Percentiles rank a stretch among this genome's conserved stretches.
Conservation (phyloP, 2,888 invertebrate genomes). For the Acrocera orbiculus region DNA sequence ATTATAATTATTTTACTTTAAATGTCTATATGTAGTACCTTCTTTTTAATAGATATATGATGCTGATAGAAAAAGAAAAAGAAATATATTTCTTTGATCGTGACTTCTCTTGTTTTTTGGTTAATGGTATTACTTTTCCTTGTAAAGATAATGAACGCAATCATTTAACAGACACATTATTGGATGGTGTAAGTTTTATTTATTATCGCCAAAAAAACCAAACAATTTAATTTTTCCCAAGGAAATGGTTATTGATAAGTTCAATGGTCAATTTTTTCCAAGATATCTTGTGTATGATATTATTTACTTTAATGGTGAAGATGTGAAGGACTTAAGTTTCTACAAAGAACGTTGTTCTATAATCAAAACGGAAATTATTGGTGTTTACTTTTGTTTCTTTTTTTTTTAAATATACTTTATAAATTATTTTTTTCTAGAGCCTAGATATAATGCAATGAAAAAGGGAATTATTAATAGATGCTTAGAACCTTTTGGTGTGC, state of each 20-base stretch:
- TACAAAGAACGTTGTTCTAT: slow-evolving; percentile 53
- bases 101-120: slow-evolving; percentile 82
- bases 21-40: no score
- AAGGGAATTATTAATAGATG: slow-evolving; percentile 55
- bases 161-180: slow-evolving; percentile 61
- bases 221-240: no score
- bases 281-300: slow-evolving; percentile 92
- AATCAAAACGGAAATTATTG: slow-evolving; percentile 56
- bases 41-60: slow-evolving; percentile 58
- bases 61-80: slow-evolving; percentile 74
- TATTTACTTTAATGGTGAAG: slow-evolving; percentile 59
- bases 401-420: slow-evolving; percentile 5
- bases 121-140: slow-evolving; percentile 63
- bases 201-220: background rate
- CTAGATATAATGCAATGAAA: slow-evolving; percentile 55
- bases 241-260: slow-evolving; percentile 95
- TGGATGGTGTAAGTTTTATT: slow-evolving; percentile 66
- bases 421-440: slow-evolving; percentile 19
- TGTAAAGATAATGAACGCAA: slow-evolving; percentile 49
- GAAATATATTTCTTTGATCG: slow-evolving; percentile 89
- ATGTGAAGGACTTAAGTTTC: slow-evolving; percentile 63
- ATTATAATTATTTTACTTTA: background rate
- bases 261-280: slow-evolving; percentile 54
- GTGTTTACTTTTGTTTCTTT: slow-evolving; percentile 21
- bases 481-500: slow-evolving; percentile 76